These are phyloP conservation scores for Drosophila ercepeae DNA, from an alignment of 1,140 invertebrate genomes.

Conservation along the genomic window DNA sequence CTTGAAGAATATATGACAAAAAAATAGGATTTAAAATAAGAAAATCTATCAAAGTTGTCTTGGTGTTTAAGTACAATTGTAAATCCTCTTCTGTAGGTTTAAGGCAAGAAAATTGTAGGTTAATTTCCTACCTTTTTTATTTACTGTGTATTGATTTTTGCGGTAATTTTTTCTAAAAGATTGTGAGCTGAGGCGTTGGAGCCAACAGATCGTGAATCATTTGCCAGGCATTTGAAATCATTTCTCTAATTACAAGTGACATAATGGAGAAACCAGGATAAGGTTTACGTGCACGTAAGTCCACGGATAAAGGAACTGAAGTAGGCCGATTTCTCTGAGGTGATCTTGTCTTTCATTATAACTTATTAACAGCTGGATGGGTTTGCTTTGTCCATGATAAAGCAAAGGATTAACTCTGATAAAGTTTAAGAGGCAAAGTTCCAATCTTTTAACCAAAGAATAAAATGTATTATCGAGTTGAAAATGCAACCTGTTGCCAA, in stretches of 20 bases:
- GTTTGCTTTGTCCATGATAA: neutral
- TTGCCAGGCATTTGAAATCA: conserved; percentile 42
- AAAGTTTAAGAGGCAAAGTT: no score
- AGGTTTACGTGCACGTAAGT: neutral
- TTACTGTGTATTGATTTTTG: neutral
- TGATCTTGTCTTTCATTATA: conserved; percentile 6
- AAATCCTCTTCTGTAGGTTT: no score
- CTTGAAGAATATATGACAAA: neutral
- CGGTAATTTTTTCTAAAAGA: conserved; percentile 2
- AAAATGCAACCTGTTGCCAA: no score
- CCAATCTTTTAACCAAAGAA: no score
- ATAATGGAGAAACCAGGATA: conserved; percentile 44
- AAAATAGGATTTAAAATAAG: neutral
- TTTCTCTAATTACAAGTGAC: conserved; percentile 61
- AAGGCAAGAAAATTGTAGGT: no score
- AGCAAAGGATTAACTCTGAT: neutral
- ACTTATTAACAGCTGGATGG: neutral
- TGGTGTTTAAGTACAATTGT: neutral
- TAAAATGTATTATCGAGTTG: no score
- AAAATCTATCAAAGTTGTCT: neutral
- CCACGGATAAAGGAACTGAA: neutral
- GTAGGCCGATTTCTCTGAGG: neutral
- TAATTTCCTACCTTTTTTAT: neutral
- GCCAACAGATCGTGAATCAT: conserved; percentile 56
- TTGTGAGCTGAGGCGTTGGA: conserved; percentile 14